Base-by-base conservation (phyloP, 2,888 invertebrate species). In the Megaustenia siamemsis region DNA sequence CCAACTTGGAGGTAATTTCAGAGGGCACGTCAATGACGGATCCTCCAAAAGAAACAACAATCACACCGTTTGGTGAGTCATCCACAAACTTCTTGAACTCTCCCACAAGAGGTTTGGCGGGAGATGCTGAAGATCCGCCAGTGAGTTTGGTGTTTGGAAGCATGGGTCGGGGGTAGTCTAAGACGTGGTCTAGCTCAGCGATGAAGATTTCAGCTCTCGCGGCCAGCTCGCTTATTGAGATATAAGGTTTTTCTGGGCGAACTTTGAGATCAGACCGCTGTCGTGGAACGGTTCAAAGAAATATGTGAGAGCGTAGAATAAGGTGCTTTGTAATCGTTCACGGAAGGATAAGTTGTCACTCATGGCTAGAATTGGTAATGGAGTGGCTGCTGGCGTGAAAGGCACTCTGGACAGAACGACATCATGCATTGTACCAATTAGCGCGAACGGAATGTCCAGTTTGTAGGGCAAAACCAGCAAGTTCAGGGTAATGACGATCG, bases 31-130 rank as follows among this genome's bases (percentile, higher is more conserved):
- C 77, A 60, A 84, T 66, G 21, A 87, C 80, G 56, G 78, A 49
- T 69, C 86, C 87, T 56, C 90, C 90, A 76, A 90, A 89, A 21
- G 89, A 87, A 56, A 89, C 86, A 18, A 90, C 71, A 28, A 89
- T 86, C 4, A 89, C 87, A 10, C 89, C 90, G 18, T 66, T 10
- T 28, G 40, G 10, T 0, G 82, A 75, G 6, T 87, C 40, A 32
- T 73, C 82, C 2, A 87, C 87, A 28, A 83, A 84, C 43, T 86
- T 82, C 75, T 88, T 78, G 32, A 89, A 87, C 32, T 83, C 56
- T n/a, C 40, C 71, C 18, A 84, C 86, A 18, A 90, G 87, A 15
- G 86, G 83, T 21, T 85, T 87, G 15, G 88, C 83, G 1, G 88
- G 86, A 15, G 76, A 63, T 4, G 89, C 86, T 35, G 88, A 89